phyloP scores from a whole-genome alignment of 1,140 invertebrate genomes.

The Papilio glaucus region DNA sequence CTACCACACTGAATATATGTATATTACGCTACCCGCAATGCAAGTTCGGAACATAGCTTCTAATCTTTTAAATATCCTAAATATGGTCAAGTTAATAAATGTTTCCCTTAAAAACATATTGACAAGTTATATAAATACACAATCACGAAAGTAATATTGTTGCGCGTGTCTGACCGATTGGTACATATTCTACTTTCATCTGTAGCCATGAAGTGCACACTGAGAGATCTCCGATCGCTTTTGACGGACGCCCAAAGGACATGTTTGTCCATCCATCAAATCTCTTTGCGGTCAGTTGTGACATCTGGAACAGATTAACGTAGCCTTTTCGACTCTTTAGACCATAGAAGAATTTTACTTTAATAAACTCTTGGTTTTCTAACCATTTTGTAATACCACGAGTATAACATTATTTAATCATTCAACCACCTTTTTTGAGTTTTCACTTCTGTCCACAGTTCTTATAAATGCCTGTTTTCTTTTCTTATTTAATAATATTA shows the following conservation, averaged over 20 bases:
- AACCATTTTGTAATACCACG: background rate
- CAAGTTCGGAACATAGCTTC: too few relatives aligned
- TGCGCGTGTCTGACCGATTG: background rate
- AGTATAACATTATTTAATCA: too few relatives aligned
- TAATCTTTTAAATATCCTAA: too few relatives aligned
- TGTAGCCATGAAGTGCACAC: conserved; percentile 6
- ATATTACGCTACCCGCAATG: too few relatives aligned
- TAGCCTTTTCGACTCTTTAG: conserved; percentile 6
- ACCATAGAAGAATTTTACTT: background rate
- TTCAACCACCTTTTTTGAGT: too few relatives aligned
- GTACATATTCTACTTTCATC: conserved; percentile 19
- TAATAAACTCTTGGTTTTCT: background rate
- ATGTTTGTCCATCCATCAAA: background rate
- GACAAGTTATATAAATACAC: background rate
- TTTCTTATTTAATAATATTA: too few relatives aligned
- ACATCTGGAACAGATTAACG: background rate
- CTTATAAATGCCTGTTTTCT: too few relatives aligned
- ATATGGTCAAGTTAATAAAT: too few relatives aligned
- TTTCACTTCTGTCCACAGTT: too few relatives aligned
- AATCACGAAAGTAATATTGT: background rate
- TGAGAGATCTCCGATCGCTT: background rate
- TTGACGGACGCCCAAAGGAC: background rate
- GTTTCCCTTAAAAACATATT: background rate
- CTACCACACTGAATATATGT: too few relatives aligned
- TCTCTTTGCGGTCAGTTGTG: background rate